Conservation (phyloP, 2,888 invertebrate species). For the Macrophya annulata region DNA sequence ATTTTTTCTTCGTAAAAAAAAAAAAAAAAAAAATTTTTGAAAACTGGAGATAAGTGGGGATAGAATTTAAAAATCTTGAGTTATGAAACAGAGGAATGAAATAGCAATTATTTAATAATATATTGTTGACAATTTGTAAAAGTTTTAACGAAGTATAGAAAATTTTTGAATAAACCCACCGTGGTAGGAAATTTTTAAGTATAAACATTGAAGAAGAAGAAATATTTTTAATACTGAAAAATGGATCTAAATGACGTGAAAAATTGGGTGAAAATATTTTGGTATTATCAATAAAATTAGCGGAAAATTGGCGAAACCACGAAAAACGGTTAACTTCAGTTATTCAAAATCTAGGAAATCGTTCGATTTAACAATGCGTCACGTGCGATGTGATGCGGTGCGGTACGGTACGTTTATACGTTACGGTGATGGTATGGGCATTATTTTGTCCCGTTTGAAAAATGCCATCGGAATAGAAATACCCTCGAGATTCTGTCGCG, state of each 20-base stretch:
- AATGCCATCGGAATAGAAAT: slow-evolving; percentile 7
- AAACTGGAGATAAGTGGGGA: neutral
- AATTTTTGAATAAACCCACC: neutral
- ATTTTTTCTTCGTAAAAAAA: neutral
- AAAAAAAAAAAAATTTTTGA: neutral
- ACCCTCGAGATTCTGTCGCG: slow-evolving; percentile 26
- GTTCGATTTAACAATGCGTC: slow-evolving; percentile 1
- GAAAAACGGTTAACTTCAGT: neutral
- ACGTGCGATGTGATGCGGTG: neutral
- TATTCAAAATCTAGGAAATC: slow-evolving; percentile 27
- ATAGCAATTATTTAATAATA: neutral
- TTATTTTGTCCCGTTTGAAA: slow-evolving; percentile 24
- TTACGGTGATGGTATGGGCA: neutral
- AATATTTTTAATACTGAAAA: neutral
- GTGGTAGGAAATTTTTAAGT: neutral
- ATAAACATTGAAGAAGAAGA: neutral
- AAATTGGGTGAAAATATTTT: neutral
- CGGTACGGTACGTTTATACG: neutral
- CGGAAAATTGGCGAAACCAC: neutral
- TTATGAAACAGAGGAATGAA: neutral
- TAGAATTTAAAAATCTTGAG: neutral
- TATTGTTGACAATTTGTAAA: neutral
- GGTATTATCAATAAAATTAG: neutral
- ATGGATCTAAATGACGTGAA: neutral
- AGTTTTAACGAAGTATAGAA: neutral